Percentiles rank a stretch among this genome's conserved stretches.
These are phyloP conservation scores for Meiosimyza decipiens DNA, from an alignment of 2,888 invertebrate genomes.

Conservation along the genomic window DNA sequence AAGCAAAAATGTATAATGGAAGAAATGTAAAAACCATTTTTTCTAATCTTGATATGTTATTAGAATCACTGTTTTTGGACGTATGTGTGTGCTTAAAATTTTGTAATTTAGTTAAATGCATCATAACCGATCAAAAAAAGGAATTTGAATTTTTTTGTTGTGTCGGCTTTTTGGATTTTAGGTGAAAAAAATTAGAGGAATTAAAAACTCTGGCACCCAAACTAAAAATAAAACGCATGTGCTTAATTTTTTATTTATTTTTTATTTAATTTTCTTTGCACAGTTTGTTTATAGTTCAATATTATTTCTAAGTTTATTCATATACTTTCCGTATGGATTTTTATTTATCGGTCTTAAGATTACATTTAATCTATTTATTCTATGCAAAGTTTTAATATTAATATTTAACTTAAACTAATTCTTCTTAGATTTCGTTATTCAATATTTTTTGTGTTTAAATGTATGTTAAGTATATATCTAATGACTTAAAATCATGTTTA, in stretches of 20 bases:
- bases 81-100: background rate
- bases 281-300: constrained; percentile 4
- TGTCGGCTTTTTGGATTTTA: no score
- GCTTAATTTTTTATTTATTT: background rate
- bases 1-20: no score
- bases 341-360: background rate
- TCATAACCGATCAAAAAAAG: no score
- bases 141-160: background rate
- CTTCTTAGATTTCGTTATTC: background rate
- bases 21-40: no score
- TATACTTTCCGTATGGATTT: constrained; percentile 2
- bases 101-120: background rate
- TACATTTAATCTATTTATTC: constrained; percentile 24
- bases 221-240: no score
- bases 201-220: no score
- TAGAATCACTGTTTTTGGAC: no score
- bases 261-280: constrained; percentile 19
- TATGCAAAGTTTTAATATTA: constrained; percentile 15
- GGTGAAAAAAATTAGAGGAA: no score
- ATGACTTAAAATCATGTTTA: constrained; percentile 12
- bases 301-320: constrained; percentile 11
- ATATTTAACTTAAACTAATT: constrained; percentile 1
- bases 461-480: constrained; percentile 1
- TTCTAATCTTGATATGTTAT: no score
- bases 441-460: constrained; percentile 5